Evolutionary conservation across 2,888 invertebrate species (phyloP).

Genomic region (Clitarchus hookeri): DNA sequence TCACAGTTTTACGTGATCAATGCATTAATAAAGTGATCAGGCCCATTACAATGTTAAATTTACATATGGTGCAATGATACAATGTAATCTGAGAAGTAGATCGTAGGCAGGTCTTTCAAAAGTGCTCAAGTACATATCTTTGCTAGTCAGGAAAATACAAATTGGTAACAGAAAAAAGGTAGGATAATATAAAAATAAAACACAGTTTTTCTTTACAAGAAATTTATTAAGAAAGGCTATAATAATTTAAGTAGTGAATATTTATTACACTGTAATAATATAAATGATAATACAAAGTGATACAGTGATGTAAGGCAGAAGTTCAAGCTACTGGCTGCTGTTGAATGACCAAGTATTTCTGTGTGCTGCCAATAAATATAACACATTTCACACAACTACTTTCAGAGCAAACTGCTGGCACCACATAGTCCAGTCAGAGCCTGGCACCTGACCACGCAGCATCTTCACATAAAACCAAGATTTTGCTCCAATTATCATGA

Average conservation of each 20-base stretch:
- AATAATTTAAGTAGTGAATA: constrained; percentile 6
- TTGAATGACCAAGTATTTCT: not conserved
- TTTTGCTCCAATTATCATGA: too few species aligned
- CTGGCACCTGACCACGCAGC: too few species aligned
- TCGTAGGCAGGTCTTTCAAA: too few species aligned
- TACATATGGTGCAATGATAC: too few species aligned
- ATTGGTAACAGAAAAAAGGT: not conserved
- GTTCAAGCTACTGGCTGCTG: not conserved
- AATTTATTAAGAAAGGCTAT: constrained; percentile 8
- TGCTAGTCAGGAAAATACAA: too few species aligned
- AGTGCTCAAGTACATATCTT: too few species aligned
- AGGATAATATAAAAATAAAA: not conserved
- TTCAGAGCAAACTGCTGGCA: not conserved
- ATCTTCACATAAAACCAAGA: too few species aligned
- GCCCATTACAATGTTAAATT: too few species aligned
- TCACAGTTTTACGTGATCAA: too few species aligned
- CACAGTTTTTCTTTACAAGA: not conserved
- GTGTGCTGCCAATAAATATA: not conserved
- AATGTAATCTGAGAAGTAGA: too few species aligned
- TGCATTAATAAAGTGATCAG: too few species aligned
- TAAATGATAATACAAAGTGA: constrained; percentile 2
- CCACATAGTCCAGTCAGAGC: not conserved
- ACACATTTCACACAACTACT: not conserved
- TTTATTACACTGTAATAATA: not conserved
- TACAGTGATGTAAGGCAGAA: not conserved